Percentiles rank a stretch among this genome's conserved stretches.
Conservation (phyloP, 2,797 vertebrate genomes). For the Scyliorhinus canicula region DNA sequence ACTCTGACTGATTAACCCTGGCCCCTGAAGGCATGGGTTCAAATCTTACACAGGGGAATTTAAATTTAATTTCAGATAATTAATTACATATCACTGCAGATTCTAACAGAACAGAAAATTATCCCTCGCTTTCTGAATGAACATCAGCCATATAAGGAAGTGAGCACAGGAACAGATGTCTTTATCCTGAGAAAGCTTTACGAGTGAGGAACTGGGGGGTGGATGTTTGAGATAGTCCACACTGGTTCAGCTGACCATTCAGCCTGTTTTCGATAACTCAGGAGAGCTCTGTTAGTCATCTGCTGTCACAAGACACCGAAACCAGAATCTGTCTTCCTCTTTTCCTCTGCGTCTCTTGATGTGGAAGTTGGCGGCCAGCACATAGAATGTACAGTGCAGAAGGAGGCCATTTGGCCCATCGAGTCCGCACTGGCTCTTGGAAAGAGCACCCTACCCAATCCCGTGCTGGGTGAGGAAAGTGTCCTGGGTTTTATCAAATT, state of each 20-base stretch:
- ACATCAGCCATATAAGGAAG: background rate
- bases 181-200: background rate
- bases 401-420: no score
- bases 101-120: background rate
- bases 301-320: background rate
- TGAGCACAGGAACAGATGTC: background rate
- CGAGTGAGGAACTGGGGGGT: background rate
- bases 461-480: no score
- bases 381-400: no score
- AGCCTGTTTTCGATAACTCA: background rate
- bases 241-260: no score
- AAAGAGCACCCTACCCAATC: no score
- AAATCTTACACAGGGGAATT: no score
- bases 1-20: no score
- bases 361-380: background rate
- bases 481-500: no score
- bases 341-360: background rate
- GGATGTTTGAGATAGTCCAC: no score
- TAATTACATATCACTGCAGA: no score
- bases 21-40: no score
- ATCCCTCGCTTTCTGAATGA: background rate
- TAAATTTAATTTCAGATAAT: background rate
- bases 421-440: no score
- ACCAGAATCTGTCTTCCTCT: background rate
- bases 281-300: background rate